A percentile compares a stretch with the other conserved stretches of the same genome.
phyloP scores from a whole-genome alignment of 2,888 invertebrate species.

The Polyploca ridens region DNA sequence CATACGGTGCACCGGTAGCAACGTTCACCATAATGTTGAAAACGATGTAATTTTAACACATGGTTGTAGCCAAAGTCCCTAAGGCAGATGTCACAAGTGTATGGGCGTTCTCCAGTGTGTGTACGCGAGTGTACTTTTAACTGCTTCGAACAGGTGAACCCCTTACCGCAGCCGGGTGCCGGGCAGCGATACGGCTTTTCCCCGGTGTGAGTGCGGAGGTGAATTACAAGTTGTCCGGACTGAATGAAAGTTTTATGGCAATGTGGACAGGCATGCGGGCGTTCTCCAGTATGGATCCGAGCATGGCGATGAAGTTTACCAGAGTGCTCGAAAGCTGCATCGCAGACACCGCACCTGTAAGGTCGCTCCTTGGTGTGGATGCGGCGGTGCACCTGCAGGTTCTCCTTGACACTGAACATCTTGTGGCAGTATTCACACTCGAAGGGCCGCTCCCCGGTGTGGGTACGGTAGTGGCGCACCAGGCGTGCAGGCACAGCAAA shows the following conservation, averaged over 20 bases:
- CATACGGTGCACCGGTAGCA: conserved; percentile 97
- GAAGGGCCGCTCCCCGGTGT: conserved; percentile 96
- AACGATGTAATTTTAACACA: conserved; percentile 94
- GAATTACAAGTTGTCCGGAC: conserved; percentile 95
- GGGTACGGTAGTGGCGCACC: conserved; percentile 93
- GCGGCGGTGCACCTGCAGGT: conserved; percentile 94
- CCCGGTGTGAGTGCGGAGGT: conserved; percentile 95
- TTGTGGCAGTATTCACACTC: conserved; percentile 96
- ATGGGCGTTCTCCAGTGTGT: conserved; percentile 96
- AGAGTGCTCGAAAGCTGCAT: conserved; percentile 95
- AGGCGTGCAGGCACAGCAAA: conserved; percentile 95
- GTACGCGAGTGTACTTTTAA: conserved; percentile 96
- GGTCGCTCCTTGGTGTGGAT: conserved; percentile 97
- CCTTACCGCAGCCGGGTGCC: conserved; percentile 93
- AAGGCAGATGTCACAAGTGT: conserved; percentile 95
- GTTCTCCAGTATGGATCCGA: conserved; percentile 95
- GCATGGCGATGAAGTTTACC: conserved; percentile 96
- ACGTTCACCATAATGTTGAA: conserved; percentile 95
- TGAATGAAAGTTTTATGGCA: conserved; percentile 96
- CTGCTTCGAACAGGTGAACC: conserved; percentile 96
- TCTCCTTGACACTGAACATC: conserved; percentile 96
- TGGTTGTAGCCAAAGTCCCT: conserved; percentile 97
- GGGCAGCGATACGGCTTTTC: conserved; percentile 94
- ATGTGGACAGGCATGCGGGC: conserved; percentile 94
- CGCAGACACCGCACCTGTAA: conserved; percentile 95